These are phyloP conservation scores for Orbicella faveolata DNA, from an alignment of 64 coral and sea anemone genomes.

Conservation along the genomic window DNA sequence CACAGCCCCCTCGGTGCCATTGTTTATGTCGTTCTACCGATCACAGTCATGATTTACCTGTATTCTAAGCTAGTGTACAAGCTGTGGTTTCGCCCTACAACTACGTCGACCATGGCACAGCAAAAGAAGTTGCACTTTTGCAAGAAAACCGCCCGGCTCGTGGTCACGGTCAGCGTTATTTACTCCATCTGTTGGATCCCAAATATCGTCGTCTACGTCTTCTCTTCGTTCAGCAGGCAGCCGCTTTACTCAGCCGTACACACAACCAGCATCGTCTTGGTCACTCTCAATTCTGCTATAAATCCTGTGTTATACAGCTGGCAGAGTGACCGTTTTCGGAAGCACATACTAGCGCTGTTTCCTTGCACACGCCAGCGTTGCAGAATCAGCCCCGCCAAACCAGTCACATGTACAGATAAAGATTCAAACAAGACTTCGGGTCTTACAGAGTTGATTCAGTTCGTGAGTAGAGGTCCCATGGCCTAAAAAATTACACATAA, in stretches of 20 bases:
- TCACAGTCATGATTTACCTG: too few relatives aligned
- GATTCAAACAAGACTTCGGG: not conserved
- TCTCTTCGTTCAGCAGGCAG: conserved; percentile 1
- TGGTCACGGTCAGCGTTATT: conserved; percentile 21
- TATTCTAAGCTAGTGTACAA: too few relatives aligned
- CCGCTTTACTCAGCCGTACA: conserved; percentile 1
- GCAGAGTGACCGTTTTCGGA: conserved; percentile 21
- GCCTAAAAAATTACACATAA: not conserved
- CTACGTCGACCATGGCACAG: not conserved
- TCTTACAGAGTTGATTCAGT: not conserved
- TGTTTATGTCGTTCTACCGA: not conserved
- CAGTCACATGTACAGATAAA: not conserved
- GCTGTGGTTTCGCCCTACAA: too few relatives aligned
- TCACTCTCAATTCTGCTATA: conserved; percentile 42
- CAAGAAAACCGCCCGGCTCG: not conserved
- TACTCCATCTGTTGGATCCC: conserved; percentile 35
- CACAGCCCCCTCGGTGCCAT: conserved; percentile 17
- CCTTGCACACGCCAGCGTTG: not conserved
- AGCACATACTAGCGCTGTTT: conserved; percentile 1
- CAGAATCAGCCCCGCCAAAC: not conserved
- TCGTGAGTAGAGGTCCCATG: not conserved
- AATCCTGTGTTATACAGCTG: conserved; percentile 48
- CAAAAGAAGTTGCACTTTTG: not conserved
- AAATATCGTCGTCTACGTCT: not conserved
- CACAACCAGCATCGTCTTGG: conserved; percentile 31